These are phyloP conservation scores for Hyposmocoma kahamanoa DNA, from an alignment of 1,140 invertebrate genomes.

Conservation along the genomic window DNA sequence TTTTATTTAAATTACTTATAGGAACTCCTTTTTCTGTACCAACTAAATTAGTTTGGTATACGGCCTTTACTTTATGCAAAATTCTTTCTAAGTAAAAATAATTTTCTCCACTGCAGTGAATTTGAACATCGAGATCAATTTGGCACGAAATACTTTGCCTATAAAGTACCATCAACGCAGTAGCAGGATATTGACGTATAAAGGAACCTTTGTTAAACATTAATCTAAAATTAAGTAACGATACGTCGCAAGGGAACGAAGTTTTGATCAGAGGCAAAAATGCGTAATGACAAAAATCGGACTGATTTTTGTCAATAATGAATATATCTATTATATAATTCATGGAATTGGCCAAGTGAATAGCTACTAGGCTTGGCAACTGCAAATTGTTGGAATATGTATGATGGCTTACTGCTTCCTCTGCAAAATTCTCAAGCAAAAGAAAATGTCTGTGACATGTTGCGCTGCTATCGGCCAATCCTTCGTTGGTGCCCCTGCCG, in stretches of 20 bases:
- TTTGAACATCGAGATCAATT: constrained; percentile 18
- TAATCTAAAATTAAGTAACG: constrained; percentile 42
- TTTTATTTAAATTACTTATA: constrained; percentile 21
- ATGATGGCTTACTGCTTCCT: constrained; percentile 9
- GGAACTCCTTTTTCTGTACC: constrained; percentile 39
- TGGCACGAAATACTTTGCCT: constrained; percentile 42
- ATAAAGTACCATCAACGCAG: constrained; percentile 42
- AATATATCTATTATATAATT: constrained; percentile 85
- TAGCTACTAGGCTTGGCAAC: constrained; percentile 79
- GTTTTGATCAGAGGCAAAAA: constrained; percentile 48
- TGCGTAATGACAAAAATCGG: constrained; percentile 33
- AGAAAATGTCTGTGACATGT: constrained; percentile 89
- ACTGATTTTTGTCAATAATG: constrained; percentile 76
- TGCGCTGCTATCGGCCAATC: constrained; percentile 88
- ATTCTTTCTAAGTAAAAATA: constrained; percentile 36
- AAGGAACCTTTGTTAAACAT: constrained; percentile 21
- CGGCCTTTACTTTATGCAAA: constrained; percentile 30
- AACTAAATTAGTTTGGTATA: constrained; percentile 47
- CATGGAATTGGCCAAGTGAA: constrained; percentile 80
- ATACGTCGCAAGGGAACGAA: constrained; percentile 48
- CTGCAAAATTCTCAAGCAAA: constrained; percentile 80
- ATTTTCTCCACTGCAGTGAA: constrained; percentile 33
- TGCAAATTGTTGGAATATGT: constrained; percentile 29
- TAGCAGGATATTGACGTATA: constrained; percentile 20
- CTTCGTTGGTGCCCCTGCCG: constrained; percentile 89